Evolutionary conservation across 2,888 invertebrate genomes (phyloP).

Genomic region (Tenthredo distinguenda): DNA sequence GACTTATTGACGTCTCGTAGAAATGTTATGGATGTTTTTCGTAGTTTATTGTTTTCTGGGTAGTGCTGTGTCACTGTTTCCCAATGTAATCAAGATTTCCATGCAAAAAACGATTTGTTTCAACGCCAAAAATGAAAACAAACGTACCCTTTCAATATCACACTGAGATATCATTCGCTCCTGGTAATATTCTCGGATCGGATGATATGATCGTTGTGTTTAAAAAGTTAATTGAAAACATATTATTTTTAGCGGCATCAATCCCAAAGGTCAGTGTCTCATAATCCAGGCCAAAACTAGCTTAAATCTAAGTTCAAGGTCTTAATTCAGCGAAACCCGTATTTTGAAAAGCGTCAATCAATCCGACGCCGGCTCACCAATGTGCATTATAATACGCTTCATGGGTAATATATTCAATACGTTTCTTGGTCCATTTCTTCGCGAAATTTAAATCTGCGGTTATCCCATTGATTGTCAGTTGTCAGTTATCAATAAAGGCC

Average conservation of each 20-base stretch:
- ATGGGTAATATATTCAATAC: neutral
- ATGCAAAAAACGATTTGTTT: too few relatives aligned
- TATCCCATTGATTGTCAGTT: constrained; percentile 35
- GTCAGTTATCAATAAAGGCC: constrained; percentile 38
- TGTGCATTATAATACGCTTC: neutral
- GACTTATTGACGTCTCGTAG: too few relatives aligned
- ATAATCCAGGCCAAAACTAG: neutral
- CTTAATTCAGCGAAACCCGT: neutral
- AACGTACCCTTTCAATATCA: too few relatives aligned
- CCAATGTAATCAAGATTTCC: too few relatives aligned
- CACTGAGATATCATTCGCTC: neutral
- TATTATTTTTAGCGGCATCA: neutral
- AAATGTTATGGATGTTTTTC: too few relatives aligned
- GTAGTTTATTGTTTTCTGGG: too few relatives aligned
- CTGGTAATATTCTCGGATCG: neutral
- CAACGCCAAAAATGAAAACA: too few relatives aligned
- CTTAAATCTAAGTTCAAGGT: neutral
- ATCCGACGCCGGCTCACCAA: neutral
- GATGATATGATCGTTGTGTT: neutral
- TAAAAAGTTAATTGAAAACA: neutral
- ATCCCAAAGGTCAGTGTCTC: neutral
- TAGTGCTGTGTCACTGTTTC: too few relatives aligned
- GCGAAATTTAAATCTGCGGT: constrained; percentile 35
- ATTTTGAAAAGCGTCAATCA: neutral
- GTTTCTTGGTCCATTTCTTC: constrained; percentile 14